These are phyloP conservation scores for Enteromius afrohamiltoni DNA, from an alignment of 2,797 vertebrate genomes.

Conservation along the genomic window DNA sequence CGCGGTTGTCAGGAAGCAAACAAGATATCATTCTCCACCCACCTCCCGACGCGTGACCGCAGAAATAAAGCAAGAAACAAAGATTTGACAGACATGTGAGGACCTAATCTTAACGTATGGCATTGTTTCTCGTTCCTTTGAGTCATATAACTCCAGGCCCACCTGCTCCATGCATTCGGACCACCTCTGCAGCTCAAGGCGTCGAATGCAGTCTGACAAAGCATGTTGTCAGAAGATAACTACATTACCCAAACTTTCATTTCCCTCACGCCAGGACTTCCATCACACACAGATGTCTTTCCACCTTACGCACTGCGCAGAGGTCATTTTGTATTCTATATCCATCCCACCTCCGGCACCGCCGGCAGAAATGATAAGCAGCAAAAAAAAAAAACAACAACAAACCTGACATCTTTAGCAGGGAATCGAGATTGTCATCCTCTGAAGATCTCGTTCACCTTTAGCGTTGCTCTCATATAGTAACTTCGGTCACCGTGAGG, in stretches of 20 bases:
- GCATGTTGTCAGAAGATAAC: conserved; percentile 59
- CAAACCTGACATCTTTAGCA: conserved; percentile 47
- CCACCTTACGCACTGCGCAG: conserved; percentile 49
- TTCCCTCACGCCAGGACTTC: conserved; percentile 59
- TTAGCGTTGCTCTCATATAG: conserved; percentile 60
- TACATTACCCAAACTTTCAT: conserved; percentile 64
- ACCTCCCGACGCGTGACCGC: conserved; percentile 66
- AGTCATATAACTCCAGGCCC: conserved; percentile 58
- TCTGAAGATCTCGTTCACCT: conserved; percentile 48
- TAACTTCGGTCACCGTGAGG: conserved; percentile 62
- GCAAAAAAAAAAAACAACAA: conserved; percentile 45
- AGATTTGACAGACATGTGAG: conserved; percentile 52
- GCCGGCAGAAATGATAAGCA: conserved; percentile 24
- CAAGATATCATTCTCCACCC: conserved; percentile 74
- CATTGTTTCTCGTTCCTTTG: conserved; percentile 73
- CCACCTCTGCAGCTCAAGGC: conserved; percentile 59
- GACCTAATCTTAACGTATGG: conserved; percentile 68
- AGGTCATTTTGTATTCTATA: conserved; percentile 52
- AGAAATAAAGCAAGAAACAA: conserved; percentile 72
- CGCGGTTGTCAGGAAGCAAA: conserved; percentile 80
- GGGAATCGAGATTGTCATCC: conserved; percentile 23
- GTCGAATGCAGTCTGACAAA: conserved; percentile 35
- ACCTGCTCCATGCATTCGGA: conserved; percentile 53
- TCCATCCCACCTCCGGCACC: conserved; percentile 41
- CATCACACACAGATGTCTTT: conserved; percentile 48